Evolutionary conservation across 2,113 vertebrate species (phyloP), one percentile per base, ranked within the genome.

Genomic region (Ciconia boyciana): DNA sequence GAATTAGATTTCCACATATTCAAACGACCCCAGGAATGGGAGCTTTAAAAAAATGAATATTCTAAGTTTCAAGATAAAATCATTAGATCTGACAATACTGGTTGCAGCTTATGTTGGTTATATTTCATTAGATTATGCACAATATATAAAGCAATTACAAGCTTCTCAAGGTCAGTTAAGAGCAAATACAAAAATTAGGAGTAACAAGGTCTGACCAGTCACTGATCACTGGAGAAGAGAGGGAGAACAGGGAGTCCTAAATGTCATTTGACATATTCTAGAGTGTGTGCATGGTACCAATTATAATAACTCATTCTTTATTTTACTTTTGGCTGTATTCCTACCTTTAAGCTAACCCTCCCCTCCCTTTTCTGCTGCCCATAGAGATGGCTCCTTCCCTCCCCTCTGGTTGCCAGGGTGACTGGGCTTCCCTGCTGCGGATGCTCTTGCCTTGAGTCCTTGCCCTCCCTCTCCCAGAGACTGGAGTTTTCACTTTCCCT

Each of bases 351-450:
- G 34, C 60, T 72, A 41, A 11, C 62, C 51, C 32, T 70, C 13
- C 48, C 14, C 13, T 62, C 77, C 72, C 70, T 52, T 14, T 61
- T 57, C 13, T 36, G 74, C 75, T 80, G 82, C 58, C 82, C 82
- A 16, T 1, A 46, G 66, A 69, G 34, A 10, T 76, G 86, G 36
- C 83, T 97, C 51, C 64, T 52, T 84, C 72, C 91, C 81, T 90
- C 82, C 90, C 75, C 82, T 77, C 72, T 6, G 76, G 94, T 96
- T 96, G 75, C 95, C 92, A 90, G 78, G 95, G 94, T 82, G 95
- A 94, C 80, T 32, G 91, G 95, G 94, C 86, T 96, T 96, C 93
- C 93, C 94, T 36, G 78, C 46, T 89, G 87, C 41, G 6, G 93
- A 90, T 96, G 95, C 93, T 95, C 76, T 54, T 92, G 21, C 78